Percentiles rank a stretch among this genome's conserved stretches.
Conservation (phyloP, 35 echinoderm and acorn worm genomes). For the Diadema setosum region DNA sequence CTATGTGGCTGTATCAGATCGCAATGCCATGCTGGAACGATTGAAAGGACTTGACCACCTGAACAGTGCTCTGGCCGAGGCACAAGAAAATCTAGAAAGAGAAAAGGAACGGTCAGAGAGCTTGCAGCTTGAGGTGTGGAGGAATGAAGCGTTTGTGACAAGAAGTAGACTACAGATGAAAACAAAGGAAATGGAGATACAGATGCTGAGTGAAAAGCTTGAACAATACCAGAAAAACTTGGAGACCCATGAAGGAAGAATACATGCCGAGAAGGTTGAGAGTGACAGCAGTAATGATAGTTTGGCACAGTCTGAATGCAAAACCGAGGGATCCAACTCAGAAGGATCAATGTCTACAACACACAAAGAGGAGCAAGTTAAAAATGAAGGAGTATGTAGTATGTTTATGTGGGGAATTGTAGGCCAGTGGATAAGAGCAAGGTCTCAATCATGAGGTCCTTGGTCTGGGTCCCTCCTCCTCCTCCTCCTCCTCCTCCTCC, state of each 20-base stretch:
- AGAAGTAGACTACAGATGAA: not conserved
- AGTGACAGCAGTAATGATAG: too few relatives aligned
- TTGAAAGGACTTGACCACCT: not conserved
- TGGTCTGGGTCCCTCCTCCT: not conserved
- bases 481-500: not conserved
- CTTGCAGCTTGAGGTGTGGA: not conserved
- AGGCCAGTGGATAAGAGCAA: not conserved
- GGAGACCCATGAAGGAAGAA: not conserved
- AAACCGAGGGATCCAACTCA: too few relatives aligned
- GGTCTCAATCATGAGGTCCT: not conserved
- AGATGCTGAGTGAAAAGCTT: not conserved
- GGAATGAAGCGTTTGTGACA: not conserved
- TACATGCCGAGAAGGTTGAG: not conserved
- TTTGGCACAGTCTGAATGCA: too few relatives aligned
- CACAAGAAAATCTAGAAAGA: not conserved
- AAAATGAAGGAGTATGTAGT: not conserved
- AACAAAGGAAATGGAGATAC: not conserved
- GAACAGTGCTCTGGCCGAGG: not conserved
- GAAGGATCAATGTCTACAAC: too few relatives aligned
- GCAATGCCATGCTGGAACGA: conserved; percentile 2
- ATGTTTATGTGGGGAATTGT: not conserved
- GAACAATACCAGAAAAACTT: not conserved
- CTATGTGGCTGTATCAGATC: not conserved
- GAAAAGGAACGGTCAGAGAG: not conserved
- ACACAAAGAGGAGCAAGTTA: not conserved